Evolutionary conservation across 2,888 invertebrate genomes (phyloP).

Genomic region (Fissipunctia ypsillon): DNA sequence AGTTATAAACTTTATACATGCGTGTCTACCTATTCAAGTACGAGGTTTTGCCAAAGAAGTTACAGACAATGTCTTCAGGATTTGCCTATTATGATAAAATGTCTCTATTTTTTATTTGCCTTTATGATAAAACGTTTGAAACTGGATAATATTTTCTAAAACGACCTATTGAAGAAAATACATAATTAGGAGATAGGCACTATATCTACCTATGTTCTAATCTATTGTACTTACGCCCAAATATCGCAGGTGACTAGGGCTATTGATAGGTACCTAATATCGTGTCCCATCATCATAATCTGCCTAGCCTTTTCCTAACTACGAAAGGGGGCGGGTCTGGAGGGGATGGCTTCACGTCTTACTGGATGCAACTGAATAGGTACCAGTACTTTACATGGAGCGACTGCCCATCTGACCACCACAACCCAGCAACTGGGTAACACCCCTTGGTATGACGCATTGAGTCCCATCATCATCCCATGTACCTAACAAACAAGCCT

Average conservation of each 20-base stretch:
- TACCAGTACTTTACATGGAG: background rate
- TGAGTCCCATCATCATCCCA: conserved; percentile 18
- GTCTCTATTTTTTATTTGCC: no score
- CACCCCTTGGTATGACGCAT: background rate
- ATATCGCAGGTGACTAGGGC: background rate
- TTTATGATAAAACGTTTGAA: conserved; percentile 1
- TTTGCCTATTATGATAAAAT: background rate
- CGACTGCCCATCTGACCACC: background rate
- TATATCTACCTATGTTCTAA: background rate
- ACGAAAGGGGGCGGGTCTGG: background rate
- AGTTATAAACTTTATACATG: conserved; percentile 4
- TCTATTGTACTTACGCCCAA: no score
- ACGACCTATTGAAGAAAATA: background rate
- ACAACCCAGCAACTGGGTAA: background rate
- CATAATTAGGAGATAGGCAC: background rate
- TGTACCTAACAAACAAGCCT: conserved; percentile 11
- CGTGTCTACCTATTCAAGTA: conserved; percentile 20
- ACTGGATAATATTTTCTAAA: background rate
- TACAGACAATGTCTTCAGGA: background rate
- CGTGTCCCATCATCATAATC: background rate
- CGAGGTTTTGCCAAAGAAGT: conserved; percentile 6
- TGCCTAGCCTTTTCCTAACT: background rate
- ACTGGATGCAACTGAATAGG: background rate
- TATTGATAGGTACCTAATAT: background rate
- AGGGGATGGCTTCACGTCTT: background rate